phyloP scores from a whole-genome alignment of 2,797 vertebrate species.

The Helicolenus hilgendorfi region DNA sequence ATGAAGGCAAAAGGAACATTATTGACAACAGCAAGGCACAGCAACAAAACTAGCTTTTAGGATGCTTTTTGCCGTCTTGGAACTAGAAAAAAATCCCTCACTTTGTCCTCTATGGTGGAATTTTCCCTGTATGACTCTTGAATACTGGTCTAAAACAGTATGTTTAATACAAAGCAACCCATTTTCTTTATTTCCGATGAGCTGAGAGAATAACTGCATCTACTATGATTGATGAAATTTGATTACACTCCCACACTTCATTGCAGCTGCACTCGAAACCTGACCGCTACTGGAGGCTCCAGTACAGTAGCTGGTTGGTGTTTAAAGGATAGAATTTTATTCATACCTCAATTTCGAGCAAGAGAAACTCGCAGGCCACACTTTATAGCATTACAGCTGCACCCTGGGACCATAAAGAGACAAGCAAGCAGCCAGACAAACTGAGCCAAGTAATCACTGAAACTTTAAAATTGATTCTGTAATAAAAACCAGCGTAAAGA shows the following conservation, averaged over 20 bases:
- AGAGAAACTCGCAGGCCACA: constrained; percentile 32
- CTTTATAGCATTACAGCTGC: constrained; percentile 46
- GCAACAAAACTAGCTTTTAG: neutral
- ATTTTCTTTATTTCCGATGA: constrained; percentile 7
- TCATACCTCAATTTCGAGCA: constrained; percentile 51
- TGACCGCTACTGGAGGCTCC: constrained; percentile 14
- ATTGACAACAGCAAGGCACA: neutral
- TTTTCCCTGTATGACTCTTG: neutral
- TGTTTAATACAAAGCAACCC: neutral
- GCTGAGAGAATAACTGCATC: constrained; percentile 20
- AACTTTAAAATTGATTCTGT: constrained; percentile 56
- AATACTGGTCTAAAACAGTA: neutral
- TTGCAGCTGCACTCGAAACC: constrained; percentile 11
- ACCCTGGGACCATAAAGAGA: constrained; percentile 26
- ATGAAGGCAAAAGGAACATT: neutral
- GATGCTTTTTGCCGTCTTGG: neutral
- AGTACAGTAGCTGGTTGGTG: neutral
- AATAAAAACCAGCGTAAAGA: constrained; percentile 24
- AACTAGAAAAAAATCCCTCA: neutral
- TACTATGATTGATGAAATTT: constrained; percentile 14
- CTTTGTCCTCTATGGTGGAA: neutral
- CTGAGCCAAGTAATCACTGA: constrained; percentile 57
- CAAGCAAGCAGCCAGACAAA: constrained; percentile 27
- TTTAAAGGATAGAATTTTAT: constrained; percentile 35
- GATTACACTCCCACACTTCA: neutral